A percentile compares a stretch with the other conserved stretches of the same genome.
phyloP scores from a whole-genome alignment of 1,140 invertebrate genomes.

The Rhagoletis pomonella region DNA sequence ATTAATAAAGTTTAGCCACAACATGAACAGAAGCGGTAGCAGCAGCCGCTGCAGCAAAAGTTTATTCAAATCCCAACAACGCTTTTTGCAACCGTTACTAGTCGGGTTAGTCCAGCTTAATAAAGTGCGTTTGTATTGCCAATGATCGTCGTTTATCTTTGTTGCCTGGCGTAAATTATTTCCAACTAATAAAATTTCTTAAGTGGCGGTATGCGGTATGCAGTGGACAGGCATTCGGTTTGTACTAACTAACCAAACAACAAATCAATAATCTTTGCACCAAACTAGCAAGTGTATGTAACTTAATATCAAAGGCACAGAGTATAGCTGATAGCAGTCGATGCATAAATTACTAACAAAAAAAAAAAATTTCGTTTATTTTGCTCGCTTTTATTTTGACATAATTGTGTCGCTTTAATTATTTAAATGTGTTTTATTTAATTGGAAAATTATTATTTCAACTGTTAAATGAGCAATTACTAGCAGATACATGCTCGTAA shows the following conservation, averaged over 20 bases:
- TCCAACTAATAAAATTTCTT: background rate
- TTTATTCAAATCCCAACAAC: background rate
- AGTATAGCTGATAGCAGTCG: background rate
- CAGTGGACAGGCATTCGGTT: background rate
- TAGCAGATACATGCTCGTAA: background rate
- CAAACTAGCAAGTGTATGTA: background rate
- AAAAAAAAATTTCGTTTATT: slow-evolving; percentile 5
- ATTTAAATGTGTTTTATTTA: slow-evolving; percentile 49
- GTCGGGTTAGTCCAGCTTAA: background rate
- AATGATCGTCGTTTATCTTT: background rate
- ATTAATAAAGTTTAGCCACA: background rate
- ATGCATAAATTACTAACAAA: slow-evolving; percentile 22
- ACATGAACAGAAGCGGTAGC: background rate
- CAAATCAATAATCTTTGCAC: slow-evolving; percentile 18
- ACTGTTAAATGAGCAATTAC: slow-evolving; percentile 47
- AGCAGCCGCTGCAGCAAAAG: background rate
- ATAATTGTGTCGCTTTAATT: slow-evolving; percentile 52
- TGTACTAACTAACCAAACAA: background rate
- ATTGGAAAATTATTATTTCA: slow-evolving; percentile 51
- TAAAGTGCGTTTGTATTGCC: background rate
- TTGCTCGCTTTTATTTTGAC: slow-evolving; percentile 42
- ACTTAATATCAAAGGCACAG: background rate
- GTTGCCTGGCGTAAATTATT: background rate
- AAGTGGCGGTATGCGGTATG: background rate
- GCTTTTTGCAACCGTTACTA: background rate